Conservation (phyloP, 2,113 vertebrate species). For the Eurypyga helias region DNA sequence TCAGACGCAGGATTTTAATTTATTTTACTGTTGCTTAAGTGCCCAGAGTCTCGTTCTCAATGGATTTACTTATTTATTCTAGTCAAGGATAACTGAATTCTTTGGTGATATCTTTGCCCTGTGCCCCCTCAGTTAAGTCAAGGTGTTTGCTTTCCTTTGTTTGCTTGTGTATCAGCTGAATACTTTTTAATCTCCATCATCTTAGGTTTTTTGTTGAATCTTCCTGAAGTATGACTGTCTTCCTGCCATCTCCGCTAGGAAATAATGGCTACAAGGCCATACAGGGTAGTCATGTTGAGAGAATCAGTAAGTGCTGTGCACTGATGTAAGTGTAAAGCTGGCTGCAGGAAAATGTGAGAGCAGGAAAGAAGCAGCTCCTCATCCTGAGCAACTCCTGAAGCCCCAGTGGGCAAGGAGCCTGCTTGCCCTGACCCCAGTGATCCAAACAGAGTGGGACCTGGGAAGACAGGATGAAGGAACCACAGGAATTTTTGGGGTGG, state of each 20-base stretch:
- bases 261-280: neutral
- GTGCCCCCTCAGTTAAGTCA: neutral
- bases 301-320: neutral
- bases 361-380: neutral
- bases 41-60: neutral
- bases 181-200: neutral
- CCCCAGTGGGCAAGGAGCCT: accelerated
- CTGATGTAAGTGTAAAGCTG: accelerated
- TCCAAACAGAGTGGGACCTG: neutral
- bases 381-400: neutral
- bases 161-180: neutral
- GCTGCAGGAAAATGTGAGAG: neutral
- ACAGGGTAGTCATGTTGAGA: neutral
- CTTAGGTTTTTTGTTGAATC: neutral
- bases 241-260: neutral
- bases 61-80: conserved; percentile 32
- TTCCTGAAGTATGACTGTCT: neutral
- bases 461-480: neutral
- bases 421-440: accelerated
- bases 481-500: neutral
- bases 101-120: neutral
- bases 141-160: conserved; percentile 32
- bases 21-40: conserved; percentile 39
- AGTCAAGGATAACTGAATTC: conserved; percentile 40
- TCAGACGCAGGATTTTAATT: conserved; percentile 18